Evolutionary conservation across 2,113 vertebrate genomes (phyloP).

Genomic region (Coptodon rendalli): DNA sequence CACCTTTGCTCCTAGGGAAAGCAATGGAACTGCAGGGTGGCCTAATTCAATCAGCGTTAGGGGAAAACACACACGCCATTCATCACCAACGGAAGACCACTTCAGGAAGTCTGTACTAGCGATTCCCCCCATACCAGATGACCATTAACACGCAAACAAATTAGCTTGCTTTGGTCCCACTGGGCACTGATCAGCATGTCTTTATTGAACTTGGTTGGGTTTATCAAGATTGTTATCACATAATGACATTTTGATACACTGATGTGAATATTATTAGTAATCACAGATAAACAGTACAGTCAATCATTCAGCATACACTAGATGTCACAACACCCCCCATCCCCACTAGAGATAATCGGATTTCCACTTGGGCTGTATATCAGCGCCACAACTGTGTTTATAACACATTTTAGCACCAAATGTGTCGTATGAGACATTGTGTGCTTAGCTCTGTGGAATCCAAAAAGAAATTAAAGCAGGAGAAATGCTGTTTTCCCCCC

Average conservation of each 20-base stretch:
- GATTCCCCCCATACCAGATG: background rate
- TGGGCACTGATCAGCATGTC: background rate
- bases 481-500: background rate
- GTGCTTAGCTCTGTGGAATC: background rate
- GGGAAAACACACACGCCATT: conserved; percentile 38
- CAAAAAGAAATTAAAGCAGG: background rate
- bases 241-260: background rate
- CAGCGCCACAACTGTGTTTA: background rate
- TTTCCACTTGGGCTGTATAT: conserved; percentile 13
- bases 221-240: background rate
- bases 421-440: background rate
- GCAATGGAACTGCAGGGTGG: conserved; percentile 35
- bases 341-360: conserved; percentile 8
- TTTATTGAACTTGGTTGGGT: background rate
- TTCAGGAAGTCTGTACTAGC: background rate
- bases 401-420: background rate
- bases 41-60: conserved; percentile 60
- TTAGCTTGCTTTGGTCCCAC: background rate
- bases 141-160: conserved; percentile 19
- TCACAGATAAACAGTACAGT: conserved; percentile 4
- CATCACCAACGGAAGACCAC: conserved; percentile 27
- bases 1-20: conserved; percentile 45
- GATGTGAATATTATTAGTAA: background rate
- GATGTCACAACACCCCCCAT: background rate
- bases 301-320: background rate